These are phyloP conservation scores for Zaprionus ghesquierei DNA, from an alignment of 1,140 invertebrate species.

Conservation along the genomic window DNA sequence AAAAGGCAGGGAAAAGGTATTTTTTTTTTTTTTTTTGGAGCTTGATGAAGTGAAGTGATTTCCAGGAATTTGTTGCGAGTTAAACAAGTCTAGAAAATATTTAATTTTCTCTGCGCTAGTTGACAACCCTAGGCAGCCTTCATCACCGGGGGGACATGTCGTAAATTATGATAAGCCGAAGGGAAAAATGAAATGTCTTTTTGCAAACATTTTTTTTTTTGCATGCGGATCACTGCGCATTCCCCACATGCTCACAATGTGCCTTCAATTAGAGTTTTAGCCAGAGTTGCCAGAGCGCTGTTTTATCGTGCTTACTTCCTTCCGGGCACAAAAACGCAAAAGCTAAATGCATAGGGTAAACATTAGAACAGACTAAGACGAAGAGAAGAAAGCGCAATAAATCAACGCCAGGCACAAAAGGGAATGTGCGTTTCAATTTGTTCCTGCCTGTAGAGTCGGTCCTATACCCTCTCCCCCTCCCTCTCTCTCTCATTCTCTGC, in stretches of 20 bases:
- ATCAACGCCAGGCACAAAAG: constrained; percentile 46
- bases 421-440: constrained; percentile 37
- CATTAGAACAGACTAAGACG: constrained; percentile 34
- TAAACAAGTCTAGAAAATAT: neutral
- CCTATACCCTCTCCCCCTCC: neutral
- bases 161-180: constrained; percentile 45
- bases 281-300: constrained; percentile 29
- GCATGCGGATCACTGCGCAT: constrained; percentile 33
- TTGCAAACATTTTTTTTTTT: constrained; percentile 26
- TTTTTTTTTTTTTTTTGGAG: no score
- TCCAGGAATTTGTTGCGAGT: neutral
- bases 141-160: neutral
- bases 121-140: constrained; percentile 6
- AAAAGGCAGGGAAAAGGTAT: neutral
- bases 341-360: constrained; percentile 40
- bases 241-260: constrained; percentile 26
- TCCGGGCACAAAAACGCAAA: constrained; percentile 25
- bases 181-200: constrained; percentile 1
- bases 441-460: neutral
- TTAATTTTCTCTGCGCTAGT: neutral
- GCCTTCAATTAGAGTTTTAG: constrained; percentile 48
- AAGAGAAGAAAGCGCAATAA: constrained; percentile 50
- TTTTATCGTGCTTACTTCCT: constrained; percentile 67
- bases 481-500: constrained; percentile 2
- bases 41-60: neutral